phyloP scores from a whole-genome alignment of 2,797 vertebrate species.

The Thamnophis elegans region DNA sequence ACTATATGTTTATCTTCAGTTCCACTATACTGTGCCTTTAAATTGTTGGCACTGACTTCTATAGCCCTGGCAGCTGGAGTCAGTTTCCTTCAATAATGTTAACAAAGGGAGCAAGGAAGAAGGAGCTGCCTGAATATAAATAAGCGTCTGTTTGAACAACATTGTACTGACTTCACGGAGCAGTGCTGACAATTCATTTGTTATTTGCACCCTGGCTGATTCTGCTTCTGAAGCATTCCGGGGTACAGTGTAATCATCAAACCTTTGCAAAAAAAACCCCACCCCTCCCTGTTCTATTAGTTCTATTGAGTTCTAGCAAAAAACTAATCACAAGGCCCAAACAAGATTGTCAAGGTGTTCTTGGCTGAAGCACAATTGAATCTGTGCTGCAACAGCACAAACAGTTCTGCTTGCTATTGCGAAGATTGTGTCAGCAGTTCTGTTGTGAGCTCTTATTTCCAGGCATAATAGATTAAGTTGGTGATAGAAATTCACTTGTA shows the following conservation, averaged over 20 bases:
- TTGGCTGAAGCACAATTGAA: constrained; percentile 26
- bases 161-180: neutral
- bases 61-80: constrained; percentile 36
- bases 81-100: constrained; percentile 36
- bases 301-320: constrained; percentile 27
- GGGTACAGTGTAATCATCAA: neutral
- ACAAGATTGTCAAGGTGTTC: constrained; percentile 20
- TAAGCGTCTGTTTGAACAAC: constrained; percentile 27
- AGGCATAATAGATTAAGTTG: neutral
- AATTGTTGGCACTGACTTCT: constrained; percentile 33
- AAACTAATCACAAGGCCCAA: neutral
- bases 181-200: constrained; percentile 3
- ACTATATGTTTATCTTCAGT: constrained; percentile 23
- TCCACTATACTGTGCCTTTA: constrained; percentile 42
- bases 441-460: constrained; percentile 30
- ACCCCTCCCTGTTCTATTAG: neutral
- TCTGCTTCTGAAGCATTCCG: neutral
- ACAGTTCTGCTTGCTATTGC: constrained; percentile 22
- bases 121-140: constrained; percentile 36
- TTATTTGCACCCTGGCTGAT: constrained; percentile 1
- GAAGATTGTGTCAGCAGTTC: constrained; percentile 3
- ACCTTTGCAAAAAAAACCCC: neutral
- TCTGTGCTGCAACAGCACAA: neutral
- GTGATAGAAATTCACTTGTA: constrained; percentile 24
- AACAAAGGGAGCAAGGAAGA: constrained; percentile 22